Conservation (phyloP, 2,797 vertebrate species). For the Sebastes nivosus region DNA sequence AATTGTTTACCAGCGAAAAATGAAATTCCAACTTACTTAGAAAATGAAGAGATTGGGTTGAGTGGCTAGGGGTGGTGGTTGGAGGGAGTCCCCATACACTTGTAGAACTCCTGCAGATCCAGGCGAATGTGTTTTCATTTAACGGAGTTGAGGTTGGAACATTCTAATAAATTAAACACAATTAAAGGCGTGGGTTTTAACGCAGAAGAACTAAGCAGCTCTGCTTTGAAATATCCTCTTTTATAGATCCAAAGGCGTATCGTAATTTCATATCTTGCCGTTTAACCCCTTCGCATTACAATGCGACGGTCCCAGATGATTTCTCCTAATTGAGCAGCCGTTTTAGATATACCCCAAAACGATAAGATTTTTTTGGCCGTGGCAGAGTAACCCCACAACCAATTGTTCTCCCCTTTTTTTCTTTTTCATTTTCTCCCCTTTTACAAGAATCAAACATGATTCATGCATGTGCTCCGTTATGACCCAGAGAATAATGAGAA, state of each 20-base stretch:
- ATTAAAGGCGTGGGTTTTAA: conserved; percentile 77
- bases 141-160: conserved; percentile 76
- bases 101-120: conserved; percentile 70
- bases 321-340: conserved; percentile 40
- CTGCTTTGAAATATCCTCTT: conserved; percentile 67
- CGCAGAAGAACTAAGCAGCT: conserved; percentile 49
- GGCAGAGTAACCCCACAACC: neutral
- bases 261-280: conserved; percentile 54
- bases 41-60: conserved; percentile 66
- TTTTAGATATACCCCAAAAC: conserved; percentile 32
- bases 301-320: conserved; percentile 27
- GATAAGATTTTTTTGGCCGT: conserved; percentile 29
- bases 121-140: conserved; percentile 78
- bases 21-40: conserved; percentile 80
- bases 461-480: conserved; percentile 26
- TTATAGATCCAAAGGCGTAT: conserved; percentile 52
- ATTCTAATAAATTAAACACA: conserved; percentile 81
- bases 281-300: conserved; percentile 59
- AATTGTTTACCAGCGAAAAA: conserved; percentile 82
- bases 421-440: conserved; percentile 13
- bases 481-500: conserved; percentile 32
- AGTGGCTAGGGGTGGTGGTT: conserved; percentile 33
- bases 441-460: conserved; percentile 33
- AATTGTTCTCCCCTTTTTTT: conserved; percentile 11
- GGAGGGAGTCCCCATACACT: conserved; percentile 59